phyloP scores from a whole-genome alignment of 2,113 vertebrate genomes.

The Albula goreensis region DNA sequence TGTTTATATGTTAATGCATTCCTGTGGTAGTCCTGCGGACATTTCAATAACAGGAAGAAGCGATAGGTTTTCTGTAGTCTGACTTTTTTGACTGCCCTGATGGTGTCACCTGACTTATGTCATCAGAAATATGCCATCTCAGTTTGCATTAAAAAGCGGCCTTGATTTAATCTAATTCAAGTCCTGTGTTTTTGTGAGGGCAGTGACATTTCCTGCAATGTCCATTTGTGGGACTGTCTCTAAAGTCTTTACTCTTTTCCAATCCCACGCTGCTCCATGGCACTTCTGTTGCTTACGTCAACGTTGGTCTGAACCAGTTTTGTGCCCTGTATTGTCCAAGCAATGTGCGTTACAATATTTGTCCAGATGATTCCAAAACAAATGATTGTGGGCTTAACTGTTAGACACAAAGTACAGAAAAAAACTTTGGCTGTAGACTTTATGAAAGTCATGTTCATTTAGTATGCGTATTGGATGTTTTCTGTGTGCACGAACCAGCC shows the following conservation, averaged over 20 bases:
- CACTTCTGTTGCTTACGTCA: no score
- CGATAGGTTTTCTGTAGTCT: background rate
- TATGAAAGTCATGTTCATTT: background rate
- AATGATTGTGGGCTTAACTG: background rate
- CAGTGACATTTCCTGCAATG: background rate
- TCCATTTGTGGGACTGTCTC: background rate
- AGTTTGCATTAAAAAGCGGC: background rate
- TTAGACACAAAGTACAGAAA: background rate
- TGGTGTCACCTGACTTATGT: background rate
- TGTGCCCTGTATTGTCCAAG: no score
- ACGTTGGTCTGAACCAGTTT: no score
- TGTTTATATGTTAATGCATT: background rate
- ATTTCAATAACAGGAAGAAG: background rate
- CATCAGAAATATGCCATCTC: background rate
- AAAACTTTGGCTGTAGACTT: background rate
- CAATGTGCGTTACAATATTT: background rate
- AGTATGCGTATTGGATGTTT: background rate
- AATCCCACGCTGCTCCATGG: background rate
- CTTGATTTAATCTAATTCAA: background rate
- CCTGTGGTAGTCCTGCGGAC: background rate
- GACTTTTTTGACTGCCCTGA: background rate
- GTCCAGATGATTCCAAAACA: background rate
- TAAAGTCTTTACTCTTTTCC: background rate
- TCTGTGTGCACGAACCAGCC: background rate
- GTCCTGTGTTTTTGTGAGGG: background rate